Base-by-base conservation (phyloP, 1,140 invertebrate species). In the Nymphalis io region DNA sequence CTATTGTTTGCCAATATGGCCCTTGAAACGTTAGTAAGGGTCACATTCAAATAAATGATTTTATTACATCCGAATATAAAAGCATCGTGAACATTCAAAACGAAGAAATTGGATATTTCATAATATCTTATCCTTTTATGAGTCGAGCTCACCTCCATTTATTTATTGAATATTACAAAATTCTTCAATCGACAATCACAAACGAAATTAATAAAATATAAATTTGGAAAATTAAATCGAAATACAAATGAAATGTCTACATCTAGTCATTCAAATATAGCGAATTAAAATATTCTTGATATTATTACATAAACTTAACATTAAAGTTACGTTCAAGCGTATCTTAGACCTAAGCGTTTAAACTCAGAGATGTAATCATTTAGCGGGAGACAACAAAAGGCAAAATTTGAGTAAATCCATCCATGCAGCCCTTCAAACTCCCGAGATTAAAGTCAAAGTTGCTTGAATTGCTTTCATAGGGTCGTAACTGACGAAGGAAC, bases 381-480 rank as follows among this genome's bases (percentile, higher is more conserved):
- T 60, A 60, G 38, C 23, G 16, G n/a, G 13, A 44, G 21, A 60
- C 59, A 60, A 60, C 21, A 44, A 44, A 60, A 60, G 59, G 39
- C 53, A 58, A 42, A 66, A 57, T 58, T 66, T 44, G 53, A 66
- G 55, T 44, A 66, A 66, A 66, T 58, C 53, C 53, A 21, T 58
- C n/a, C 39, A 55, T 57, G 51, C 40, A 57, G 40, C 39, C 63
- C 48, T 21, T 55, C 63, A 57, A 57, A 65, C 51, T 40, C 38
- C 40, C 23, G 53, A 39, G 38, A 53, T 65, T 65, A 57, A 42
- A 65, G 63, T 65, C 20, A 53, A 53, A 53, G 48, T 53, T 53
- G 60, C 60, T 48, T 33, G 60, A 62, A 60, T 60, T 60, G 23
- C 44, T 62, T 62, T 48, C 60, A 62, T 48, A 62, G 44, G 60